Percentiles rank a stretch among this genome's conserved stretches.
Conservation (phyloP, 92 coral and sea anemone species). For the Palythoa caribaeorum region DNA sequence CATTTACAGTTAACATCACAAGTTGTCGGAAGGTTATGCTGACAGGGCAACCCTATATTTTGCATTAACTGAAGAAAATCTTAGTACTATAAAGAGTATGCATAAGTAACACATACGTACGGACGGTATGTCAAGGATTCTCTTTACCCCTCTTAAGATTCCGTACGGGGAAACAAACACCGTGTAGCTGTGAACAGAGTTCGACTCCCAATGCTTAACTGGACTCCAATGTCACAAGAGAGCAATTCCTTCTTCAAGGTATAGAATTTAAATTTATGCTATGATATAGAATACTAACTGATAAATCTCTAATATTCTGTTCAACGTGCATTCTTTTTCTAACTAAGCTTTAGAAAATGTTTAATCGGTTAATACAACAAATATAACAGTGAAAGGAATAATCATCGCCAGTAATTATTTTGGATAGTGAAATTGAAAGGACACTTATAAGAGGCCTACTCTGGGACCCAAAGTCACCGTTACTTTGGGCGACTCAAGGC, state of each 20-base stretch:
- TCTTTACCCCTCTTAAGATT: constrained; percentile 37
- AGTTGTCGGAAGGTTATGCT: neutral
- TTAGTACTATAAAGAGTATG: no score
- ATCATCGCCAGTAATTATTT: no score
- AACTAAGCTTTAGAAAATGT: no score
- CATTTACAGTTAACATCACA: no score
- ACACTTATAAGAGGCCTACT: no score
- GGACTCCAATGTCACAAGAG: constrained; percentile 82
- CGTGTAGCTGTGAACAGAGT: constrained; percentile 71
- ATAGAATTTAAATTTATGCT: neutral
- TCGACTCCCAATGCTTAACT: constrained; percentile 95
- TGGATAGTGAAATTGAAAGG: no score
- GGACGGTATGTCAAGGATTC: neutral
- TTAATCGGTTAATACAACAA: neutral
- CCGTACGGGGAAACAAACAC: constrained; percentile 52
- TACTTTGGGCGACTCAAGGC: no score
- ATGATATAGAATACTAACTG: neutral
- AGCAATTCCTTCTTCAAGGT: constrained; percentile 85
- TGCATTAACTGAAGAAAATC: no score
- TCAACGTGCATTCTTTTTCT: no score
- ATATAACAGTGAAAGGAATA: neutral
- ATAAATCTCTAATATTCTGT: neutral
- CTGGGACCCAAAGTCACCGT: no score
- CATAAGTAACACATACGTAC: no score
- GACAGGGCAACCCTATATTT: no score